phyloP scores from a whole-genome alignment of 2,888 invertebrate species.

The Tachina fera region DNA sequence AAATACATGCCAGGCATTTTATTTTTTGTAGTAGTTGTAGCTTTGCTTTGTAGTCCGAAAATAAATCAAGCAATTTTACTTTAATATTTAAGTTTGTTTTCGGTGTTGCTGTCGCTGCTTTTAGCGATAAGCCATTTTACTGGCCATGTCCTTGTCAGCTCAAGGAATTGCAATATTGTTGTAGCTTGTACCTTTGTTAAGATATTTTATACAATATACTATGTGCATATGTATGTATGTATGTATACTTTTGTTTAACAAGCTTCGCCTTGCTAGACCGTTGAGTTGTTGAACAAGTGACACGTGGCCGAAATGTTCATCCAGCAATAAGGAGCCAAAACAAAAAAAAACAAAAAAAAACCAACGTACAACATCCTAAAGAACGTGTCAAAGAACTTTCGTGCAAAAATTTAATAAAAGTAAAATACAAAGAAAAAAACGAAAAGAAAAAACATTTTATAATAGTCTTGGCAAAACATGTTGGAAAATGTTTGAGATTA shows the following conservation, averaged over 20 bases:
- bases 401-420: constrained; percentile 20
- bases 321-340: constrained; percentile 22
- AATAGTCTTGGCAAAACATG: constrained; percentile 51
- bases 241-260: constrained; percentile 36
- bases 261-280: constrained; percentile 46
- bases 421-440: constrained; percentile 1
- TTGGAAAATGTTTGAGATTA: constrained; percentile 63
- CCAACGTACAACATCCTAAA: constrained; percentile 51
- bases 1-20: constrained; percentile 43
- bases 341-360: not conserved
- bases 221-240: too few relatives aligned
- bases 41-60: constrained; percentile 3
- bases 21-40: not conserved
- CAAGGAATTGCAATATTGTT: constrained; percentile 58
- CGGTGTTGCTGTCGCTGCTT: constrained; percentile 40
- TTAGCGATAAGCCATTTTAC: constrained; percentile 67
- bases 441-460: constrained; percentile 38
- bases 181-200: constrained; percentile 23
- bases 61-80: constrained; percentile 52
- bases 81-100: constrained; percentile 23
- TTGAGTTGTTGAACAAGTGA: constrained; percentile 57
- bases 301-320: constrained; percentile 68
- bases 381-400: constrained; percentile 74
- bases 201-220: constrained; percentile 38
- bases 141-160: constrained; percentile 70